phyloP scores from a whole-genome alignment of 2,888 invertebrate genomes.

The Therioaphis trifolii region DNA sequence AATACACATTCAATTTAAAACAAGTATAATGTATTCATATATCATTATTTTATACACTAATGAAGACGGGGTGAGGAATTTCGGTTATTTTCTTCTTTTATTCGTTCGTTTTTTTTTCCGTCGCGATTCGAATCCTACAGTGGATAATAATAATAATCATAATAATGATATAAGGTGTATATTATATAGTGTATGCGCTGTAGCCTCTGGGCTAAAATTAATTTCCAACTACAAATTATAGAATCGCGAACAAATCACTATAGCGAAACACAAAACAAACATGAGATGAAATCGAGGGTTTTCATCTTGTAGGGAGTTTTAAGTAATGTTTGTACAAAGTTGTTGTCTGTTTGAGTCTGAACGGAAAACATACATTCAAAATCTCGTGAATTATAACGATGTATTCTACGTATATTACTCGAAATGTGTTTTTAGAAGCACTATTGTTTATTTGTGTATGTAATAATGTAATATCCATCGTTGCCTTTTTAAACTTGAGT shows the following conservation, averaged over 20 bases:
- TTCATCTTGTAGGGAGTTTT: constrained; percentile 21
- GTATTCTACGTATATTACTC: constrained; percentile 30
- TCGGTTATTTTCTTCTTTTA: too few relatives aligned
- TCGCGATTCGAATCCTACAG: not conserved
- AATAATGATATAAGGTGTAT: too few relatives aligned
- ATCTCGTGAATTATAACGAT: constrained; percentile 12
- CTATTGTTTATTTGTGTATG: not conserved
- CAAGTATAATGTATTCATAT: too few relatives aligned
- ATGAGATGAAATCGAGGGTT: constrained; percentile 5
- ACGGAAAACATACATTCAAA: constrained; percentile 41
- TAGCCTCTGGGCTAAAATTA: not conserved
- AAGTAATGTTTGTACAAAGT: constrained; percentile 48
- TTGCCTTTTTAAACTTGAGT: not conserved
- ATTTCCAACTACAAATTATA: constrained; percentile 28
- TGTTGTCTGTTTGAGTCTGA: constrained; percentile 13
- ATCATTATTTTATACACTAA: too few relatives aligned
- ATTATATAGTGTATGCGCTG: not conserved
- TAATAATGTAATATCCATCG: not conserved
- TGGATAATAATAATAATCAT: not conserved
- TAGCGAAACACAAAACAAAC: constrained; percentile 39
- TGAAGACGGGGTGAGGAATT: too few relatives aligned
- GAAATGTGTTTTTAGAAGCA: constrained; percentile 18
- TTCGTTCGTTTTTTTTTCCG: too few relatives aligned
- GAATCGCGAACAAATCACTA: constrained; percentile 40
- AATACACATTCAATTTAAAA: too few relatives aligned